Conservation (phyloP, 2,888 invertebrate species). For the Monoplex corrugatus region DNA sequence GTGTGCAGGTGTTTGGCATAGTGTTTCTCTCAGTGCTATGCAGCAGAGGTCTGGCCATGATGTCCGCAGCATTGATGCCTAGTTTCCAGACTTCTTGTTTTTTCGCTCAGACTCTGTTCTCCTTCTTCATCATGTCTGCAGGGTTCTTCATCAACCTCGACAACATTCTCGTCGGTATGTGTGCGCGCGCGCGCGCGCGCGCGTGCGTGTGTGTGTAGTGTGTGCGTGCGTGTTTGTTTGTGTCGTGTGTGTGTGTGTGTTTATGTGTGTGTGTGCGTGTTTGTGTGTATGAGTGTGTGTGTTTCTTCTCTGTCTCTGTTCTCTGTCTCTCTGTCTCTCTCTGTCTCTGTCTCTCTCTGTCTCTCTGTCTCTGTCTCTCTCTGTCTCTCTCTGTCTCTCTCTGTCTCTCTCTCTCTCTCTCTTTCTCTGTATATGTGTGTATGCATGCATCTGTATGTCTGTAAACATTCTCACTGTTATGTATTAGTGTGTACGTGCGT, state of each 20-base stretch:
- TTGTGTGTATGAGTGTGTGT: not conserved
- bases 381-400: constrained; percentile 14
- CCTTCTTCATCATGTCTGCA: constrained; percentile 72
- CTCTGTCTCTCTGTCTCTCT: not conserved
- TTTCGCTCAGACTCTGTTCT: constrained; percentile 73
- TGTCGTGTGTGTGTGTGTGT: too few relatives aligned
- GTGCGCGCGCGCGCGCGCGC: not conserved
- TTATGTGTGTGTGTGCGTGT: too few relatives aligned
- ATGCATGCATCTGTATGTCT: not conserved
- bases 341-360: not conserved
- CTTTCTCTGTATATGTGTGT: too few relatives aligned
- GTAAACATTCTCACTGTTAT: too few relatives aligned
- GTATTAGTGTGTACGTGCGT: not conserved
- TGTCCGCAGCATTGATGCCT: constrained; percentile 69
- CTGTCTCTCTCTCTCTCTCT: not conserved
- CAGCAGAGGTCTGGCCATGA: constrained; percentile 71
- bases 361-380: constrained; percentile 2
- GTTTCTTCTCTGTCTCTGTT: not conserved
- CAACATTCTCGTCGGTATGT: constrained; percentile 71
- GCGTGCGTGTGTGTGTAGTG: too few relatives aligned
- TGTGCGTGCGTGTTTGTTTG: too few relatives aligned
- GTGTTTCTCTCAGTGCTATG: constrained; percentile 70
- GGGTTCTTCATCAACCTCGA: constrained; percentile 77
- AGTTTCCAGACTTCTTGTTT: constrained; percentile 72
- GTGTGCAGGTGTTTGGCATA: constrained; percentile 65